phyloP scores from a whole-genome alignment of 2,888 invertebrate species.

The Zonitis immaculata region DNA sequence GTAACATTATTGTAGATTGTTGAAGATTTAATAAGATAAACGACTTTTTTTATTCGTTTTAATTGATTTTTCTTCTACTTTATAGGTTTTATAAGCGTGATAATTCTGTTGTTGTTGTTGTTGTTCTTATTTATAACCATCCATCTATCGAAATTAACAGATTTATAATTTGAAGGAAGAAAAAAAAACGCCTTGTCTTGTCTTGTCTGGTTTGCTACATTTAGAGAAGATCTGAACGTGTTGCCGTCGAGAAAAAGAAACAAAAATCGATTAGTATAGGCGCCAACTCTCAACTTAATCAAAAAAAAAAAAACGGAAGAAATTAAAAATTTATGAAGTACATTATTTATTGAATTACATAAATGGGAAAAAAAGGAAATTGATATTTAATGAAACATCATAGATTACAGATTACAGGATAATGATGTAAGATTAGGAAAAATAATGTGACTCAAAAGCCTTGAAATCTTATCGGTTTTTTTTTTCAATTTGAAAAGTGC shows the following conservation, averaged over 20 bases:
- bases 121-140: background rate
- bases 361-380: too few relatives aligned
- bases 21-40: constrained; percentile 5
- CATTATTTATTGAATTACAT: too few relatives aligned
- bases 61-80: constrained; percentile 7
- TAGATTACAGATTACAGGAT: too few relatives aligned
- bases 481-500: too few relatives aligned
- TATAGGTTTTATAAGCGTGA: too few relatives aligned
- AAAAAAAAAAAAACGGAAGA: too few relatives aligned
- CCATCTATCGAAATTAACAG: background rate
- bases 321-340: too few relatives aligned
- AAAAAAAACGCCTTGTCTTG: background rate
- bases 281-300: background rate
- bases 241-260: background rate
- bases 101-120: too few relatives aligned
- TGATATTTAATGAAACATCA: too few relatives aligned
- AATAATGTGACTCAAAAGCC: too few relatives aligned
- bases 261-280: background rate
- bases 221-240: background rate
- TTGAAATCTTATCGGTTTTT: too few relatives aligned
- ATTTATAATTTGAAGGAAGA: background rate
- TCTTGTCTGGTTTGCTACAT: background rate
- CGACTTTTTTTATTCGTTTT: constrained; percentile 6
- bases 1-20: background rate
- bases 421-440: too few relatives aligned